Base-by-base conservation (phyloP, 53 echinoderm and acorn worm species). In the Actinopyga echinites region DNA sequence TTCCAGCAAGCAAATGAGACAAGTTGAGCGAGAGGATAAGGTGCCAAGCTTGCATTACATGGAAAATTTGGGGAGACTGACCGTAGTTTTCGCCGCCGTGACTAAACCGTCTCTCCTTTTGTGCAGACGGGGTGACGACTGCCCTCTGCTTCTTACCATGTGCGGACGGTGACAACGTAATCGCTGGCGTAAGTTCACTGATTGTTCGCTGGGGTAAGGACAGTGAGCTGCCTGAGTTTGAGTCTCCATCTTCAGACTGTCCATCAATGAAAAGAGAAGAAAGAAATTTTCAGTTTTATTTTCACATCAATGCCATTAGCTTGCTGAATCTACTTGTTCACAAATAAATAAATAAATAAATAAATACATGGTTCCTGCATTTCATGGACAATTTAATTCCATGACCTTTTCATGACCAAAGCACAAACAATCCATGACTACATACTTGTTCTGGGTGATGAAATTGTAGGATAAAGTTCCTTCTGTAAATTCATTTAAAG, bases 51-150 rank as follows among this genome's bases (percentile, higher is more conserved):
- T 71, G 40, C 71, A 42, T 44, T 65, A n/a, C 10, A n/a, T 33
- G 31, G 31, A 68, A 33, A 36, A 43, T 71, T 71, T 30, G 71
- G n/a, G 71, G 83, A 69, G 62, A 96, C 96, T 96, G 96, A 96
- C 96, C 96, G 93, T 91, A 89, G 83, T 93, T 96, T 87, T 96
- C 96, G 84, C 96, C 96, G 91, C 96, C 96, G 93, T 96, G 96
- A 87, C 96, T 96, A 93, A 96, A 96, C 69, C 96, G 91, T 82
- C 96, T 96, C 88, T 96, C 93, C 93, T 96, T 96, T 93, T 96
- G 96, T 91, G 85, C 91, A 86, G 93, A 90, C 81, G 96, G 93
- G 79, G 78, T 64, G 60, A 67, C 75, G 54, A 91, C 81, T 83
- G 87, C 89, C 75, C 95, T 89, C 86, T 87, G 90, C 90, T 92